Conservation (phyloP, 2,113 vertebrate species). For the Anhinga anhinga region DNA sequence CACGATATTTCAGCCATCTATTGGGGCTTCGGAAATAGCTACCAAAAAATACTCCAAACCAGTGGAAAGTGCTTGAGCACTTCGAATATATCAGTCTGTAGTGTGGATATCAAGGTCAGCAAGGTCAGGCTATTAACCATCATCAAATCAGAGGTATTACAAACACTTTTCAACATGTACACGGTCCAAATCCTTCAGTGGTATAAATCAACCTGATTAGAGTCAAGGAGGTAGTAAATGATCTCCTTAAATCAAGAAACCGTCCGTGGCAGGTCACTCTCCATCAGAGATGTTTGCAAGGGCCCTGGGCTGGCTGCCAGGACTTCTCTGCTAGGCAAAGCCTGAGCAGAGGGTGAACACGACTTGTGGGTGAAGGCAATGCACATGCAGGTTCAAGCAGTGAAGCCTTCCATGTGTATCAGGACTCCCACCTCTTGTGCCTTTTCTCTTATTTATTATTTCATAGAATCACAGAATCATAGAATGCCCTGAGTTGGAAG, state of each 20-base stretch:
- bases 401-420: neutral
- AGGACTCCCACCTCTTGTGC: neutral
- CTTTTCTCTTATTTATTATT: neutral
- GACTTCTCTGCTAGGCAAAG: neutral
- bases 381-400: accelerated
- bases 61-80: neutral
- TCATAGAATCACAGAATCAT: neutral
- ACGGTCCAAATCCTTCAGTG: neutral
- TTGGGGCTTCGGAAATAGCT: neutral
- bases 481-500: too few relatives aligned
- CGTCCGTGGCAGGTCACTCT: neutral
- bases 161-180: neutral
- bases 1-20: neutral
- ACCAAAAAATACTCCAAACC: neutral
- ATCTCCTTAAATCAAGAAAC: neutral
- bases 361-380: neutral
- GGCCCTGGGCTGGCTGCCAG: neutral
- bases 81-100: neutral
- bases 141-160: neutral
- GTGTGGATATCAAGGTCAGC: neutral
- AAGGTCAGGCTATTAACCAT: neutral
- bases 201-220: neutral
- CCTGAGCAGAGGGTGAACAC: neutral
- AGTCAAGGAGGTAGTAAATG: neutral
- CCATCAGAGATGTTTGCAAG: neutral